Evolutionary conservation across 2,113 vertebrate genomes (phyloP), one percentile per base, ranked within the genome.

Genomic region (Aptenodytes patagonicus): DNA sequence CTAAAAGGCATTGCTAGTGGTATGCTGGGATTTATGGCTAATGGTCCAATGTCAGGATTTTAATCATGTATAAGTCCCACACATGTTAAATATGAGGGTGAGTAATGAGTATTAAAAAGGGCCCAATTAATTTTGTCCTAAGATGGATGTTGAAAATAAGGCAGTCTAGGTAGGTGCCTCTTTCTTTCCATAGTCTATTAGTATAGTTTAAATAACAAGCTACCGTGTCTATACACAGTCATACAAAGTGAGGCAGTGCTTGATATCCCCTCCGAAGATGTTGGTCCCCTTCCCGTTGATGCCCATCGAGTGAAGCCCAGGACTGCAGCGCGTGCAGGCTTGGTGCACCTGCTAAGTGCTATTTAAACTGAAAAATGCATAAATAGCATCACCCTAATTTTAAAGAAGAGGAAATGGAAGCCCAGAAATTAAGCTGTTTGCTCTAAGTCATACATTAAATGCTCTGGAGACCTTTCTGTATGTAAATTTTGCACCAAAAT

Each of bases 391-490:
- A 54, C 15, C 4, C 34, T n/a, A 5, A 1, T 51, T 93, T 88
- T 83, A 51, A 32, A 93, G 84, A 96, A 96, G 95, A 96, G 93
- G 96, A 97, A 97, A 94, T 69, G 54, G 90, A 54, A 95, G 31
- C 38, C 51, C 40, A 54, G 62, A 90, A 76, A 62, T 73, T 13
- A 38, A 80, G 9, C 34, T 61, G 11, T 93, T 95, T 92, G 54
- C 78, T 86, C 49, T 58, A 85, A 96, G 22, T 72, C 26, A 6
- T 17, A 16, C 19, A 31, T 65, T 16, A 83, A 95, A 88, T 42
- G 14, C 82, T 49, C 82, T 90, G 69, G 52, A 92, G 93, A 75
- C 12, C 1, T 85, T 85, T 65, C 40, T 40, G 5, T 76, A 96
- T 95, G 93, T 86, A 96, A 96, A 96, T 93, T 91, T 54, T 65